These are phyloP conservation scores for Drosophila falleni DNA, from an alignment of 2,888 invertebrate genomes.

Conservation along the genomic window DNA sequence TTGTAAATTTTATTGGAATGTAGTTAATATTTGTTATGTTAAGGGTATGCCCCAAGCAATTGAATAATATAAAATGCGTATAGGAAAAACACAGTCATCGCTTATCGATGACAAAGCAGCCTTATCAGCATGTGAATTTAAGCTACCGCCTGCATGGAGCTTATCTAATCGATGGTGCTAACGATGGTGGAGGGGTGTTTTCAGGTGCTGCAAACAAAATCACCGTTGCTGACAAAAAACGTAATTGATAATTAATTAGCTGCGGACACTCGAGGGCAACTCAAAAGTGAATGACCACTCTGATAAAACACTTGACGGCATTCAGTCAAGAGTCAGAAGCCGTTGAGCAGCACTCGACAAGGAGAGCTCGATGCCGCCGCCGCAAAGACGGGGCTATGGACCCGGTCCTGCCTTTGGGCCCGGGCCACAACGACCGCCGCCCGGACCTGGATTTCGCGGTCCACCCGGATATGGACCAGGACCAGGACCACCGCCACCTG, in stretches of 20 bases:
- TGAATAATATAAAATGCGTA: neutral
- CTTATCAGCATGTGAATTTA: constrained; percentile 37
- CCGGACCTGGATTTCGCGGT: constrained; percentile 30
- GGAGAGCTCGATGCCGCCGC: constrained; percentile 54
- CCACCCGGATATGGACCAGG: constrained; percentile 39
- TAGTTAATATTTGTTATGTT: neutral
- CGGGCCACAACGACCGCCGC: constrained; percentile 30
- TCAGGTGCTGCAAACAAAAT: constrained; percentile 46
- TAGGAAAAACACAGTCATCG: constrained; percentile 32
- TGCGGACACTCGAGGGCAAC: constrained; percentile 34
- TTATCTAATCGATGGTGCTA: constrained; percentile 50
- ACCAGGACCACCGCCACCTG: constrained; percentile 61
- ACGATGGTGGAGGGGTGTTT: neutral
- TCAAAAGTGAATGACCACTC: constrained; percentile 33
- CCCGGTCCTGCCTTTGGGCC: constrained; percentile 28
- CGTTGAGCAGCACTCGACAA: constrained; percentile 9
- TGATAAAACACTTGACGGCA: constrained; percentile 44
- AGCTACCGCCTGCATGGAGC: constrained; percentile 23
- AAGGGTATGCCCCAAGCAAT: constrained; percentile 4
- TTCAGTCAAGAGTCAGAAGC: constrained; percentile 46
- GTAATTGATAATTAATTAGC: constrained; percentile 75
- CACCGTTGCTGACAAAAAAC: constrained; percentile 47
- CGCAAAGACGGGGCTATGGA: constrained; percentile 53
- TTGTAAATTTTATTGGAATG: neutral
- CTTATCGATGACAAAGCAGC: constrained; percentile 33